Evolutionary conservation across 2,113 vertebrate genomes (phyloP), one percentile per base, ranked within the genome.

Genomic region (Ia io): DNA sequence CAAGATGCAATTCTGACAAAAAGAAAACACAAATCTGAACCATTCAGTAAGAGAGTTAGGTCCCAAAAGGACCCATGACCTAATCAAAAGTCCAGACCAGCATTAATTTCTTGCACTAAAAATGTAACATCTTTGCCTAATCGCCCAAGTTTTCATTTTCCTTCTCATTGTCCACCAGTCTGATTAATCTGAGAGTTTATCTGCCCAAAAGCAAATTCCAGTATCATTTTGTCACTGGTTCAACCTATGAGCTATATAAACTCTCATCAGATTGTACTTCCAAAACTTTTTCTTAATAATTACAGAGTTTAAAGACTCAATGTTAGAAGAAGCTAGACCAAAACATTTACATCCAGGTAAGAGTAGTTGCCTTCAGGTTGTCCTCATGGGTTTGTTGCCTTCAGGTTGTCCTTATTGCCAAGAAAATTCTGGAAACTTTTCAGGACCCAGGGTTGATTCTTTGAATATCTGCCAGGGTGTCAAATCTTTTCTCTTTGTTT

Each of bases 341-440:
- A 92, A 61, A 59, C 9, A 71, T 85, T 42, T 88, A 47, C 2
- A 23, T 74, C 11, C 22, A 88, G 73, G 28, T 14, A 44, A 44
- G 49, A 71, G 35, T 13, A 11, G 12, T 82, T 63, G 32, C 2
- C 11, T 63, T 79, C 23, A 49, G 37, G 32, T 49, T 25, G 9
- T 44, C 16, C 35, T 85, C 35, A 40, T 1, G 7, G 7, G 30
- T 56, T 89, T 28, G 1, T 76, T 88, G 32, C 2, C 11, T 63
- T 79, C 23, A 49, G 37, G 32, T 49, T 25, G 9, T 44, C 16
- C 35, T 85, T 35, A 65, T 18, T 86, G 89, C 25, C 76, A 56
- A 90, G 65, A 92, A 84, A 79, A 23, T 94, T 94, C 83, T 80
- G 53, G 92, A 94, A 90, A 84, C 63, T 86, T 88, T 74, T 79